These are phyloP conservation scores for Mus caroli DNA, from an alignment of 2,797 vertebrate genomes.

Conservation along the genomic window DNA sequence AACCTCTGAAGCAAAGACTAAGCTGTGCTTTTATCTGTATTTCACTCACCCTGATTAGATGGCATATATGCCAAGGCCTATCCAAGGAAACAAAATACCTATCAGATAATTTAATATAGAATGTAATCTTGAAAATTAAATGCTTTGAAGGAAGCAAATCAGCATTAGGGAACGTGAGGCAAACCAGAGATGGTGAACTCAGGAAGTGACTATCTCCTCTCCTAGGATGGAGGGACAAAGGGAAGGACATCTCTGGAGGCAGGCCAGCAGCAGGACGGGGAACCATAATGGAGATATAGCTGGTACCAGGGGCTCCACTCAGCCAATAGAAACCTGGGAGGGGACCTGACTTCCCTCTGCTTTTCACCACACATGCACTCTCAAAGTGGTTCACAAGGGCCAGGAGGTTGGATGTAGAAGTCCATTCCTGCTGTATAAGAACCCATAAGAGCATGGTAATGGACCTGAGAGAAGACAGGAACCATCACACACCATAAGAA, in stretches of 20 bases:
- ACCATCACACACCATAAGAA: neutral
- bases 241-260: neutral
- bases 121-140: neutral
- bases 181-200: no score
- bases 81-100: neutral
- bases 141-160: neutral
- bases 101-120: neutral
- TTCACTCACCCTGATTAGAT: neutral
- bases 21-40: neutral
- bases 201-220: neutral
- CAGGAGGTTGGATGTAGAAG: fast-evolving
- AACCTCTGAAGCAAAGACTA: neutral
- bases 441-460: neutral
- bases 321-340: fast-evolving
- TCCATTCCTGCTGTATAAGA: fast-evolving
- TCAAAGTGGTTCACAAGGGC: neutral
- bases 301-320: neutral
- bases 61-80: neutral
- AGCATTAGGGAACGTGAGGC: neutral
- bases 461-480: no score
- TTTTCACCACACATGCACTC: neutral
- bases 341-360: neutral
- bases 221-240: no score
- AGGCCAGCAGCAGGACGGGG: neutral
- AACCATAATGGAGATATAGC: fast-evolving